Evolutionary conservation across 2,113 vertebrate species (phyloP).

Genomic region (Micronycteris hirsuta): DNA sequence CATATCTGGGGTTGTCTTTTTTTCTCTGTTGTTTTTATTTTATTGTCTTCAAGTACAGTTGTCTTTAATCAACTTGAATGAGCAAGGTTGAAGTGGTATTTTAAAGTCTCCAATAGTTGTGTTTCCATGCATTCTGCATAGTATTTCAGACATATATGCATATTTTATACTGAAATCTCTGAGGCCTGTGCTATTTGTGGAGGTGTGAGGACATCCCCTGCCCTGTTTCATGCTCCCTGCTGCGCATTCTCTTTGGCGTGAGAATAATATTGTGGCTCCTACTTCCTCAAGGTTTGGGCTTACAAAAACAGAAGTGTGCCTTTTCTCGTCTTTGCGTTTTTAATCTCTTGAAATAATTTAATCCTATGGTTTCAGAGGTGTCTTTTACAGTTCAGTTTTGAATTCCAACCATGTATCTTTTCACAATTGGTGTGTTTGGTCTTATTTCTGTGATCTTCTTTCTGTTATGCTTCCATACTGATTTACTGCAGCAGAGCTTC

Average conservation of each 20-base stretch:
- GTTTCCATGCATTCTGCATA: background rate
- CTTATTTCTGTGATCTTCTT: background rate
- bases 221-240: background rate
- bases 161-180: background rate
- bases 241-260: background rate
- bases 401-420: background rate
- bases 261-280: background rate
- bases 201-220: background rate
- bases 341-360: conserved; percentile 2
- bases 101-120: background rate
- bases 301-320: background rate
- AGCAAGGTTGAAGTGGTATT: background rate
- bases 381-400: background rate
- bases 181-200: background rate
- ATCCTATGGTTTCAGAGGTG: background rate
- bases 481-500: background rate
- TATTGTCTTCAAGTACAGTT: background rate
- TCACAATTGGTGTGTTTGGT: background rate
- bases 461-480: background rate
- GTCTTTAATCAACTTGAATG: background rate
- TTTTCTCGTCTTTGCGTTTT: background rate
- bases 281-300: background rate
- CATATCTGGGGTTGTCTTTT: background rate
- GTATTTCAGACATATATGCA: background rate
- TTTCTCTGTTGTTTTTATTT: background rate